Evolutionary conservation across 2,888 invertebrate genomes (phyloP), one percentile per base, ranked within the genome.

Genomic region (Eutolmus rufibarbis): DNA sequence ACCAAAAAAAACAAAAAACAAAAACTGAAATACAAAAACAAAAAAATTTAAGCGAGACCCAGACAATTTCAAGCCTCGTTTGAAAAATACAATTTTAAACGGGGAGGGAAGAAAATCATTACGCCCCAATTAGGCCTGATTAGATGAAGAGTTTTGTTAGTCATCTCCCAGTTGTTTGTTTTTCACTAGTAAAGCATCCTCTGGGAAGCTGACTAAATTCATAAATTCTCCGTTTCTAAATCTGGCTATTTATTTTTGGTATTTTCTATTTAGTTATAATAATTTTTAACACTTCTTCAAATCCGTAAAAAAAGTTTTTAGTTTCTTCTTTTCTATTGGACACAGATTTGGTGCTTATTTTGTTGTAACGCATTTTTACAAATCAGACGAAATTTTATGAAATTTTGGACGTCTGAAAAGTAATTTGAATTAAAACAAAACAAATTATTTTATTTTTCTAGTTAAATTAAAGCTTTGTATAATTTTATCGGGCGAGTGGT

Each of bases 51-150:
- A 66, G 2, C 28, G 66, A 66, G 66, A 28, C 66, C 23, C 28
- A 66, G 28, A 79, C 79, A 79, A 79, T 79, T 79, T 79, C 56
- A 79, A 79, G 79, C 78, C 19, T 78, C 78, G 78, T 78, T 40
- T 23, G 46, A 78, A 40, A 66, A 40, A 66, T 66, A 66, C 66
- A 43, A 43, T 78, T 34, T 34, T 78, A 40, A 37, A 78, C 79
- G 79, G 79, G 31, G 79, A 79, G 79, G 79, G 51, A 46, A 79
- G 51, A 79, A 79, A 79, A 79, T 46, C 46, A 46, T 79, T 79
- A 79, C 79, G 79, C 51, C 79, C 51, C 79, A 79, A 79, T 79
- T 79, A 79, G 23, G 46, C 31, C 79, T 79, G 79, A 79, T 79
- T 79, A 79, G 79, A 28, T 79, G 79, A 79, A 31, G 79, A 51